phyloP scores from a whole-genome alignment of 2,113 vertebrate genomes.

The Poeciliopsis occidentalis region DNA sequence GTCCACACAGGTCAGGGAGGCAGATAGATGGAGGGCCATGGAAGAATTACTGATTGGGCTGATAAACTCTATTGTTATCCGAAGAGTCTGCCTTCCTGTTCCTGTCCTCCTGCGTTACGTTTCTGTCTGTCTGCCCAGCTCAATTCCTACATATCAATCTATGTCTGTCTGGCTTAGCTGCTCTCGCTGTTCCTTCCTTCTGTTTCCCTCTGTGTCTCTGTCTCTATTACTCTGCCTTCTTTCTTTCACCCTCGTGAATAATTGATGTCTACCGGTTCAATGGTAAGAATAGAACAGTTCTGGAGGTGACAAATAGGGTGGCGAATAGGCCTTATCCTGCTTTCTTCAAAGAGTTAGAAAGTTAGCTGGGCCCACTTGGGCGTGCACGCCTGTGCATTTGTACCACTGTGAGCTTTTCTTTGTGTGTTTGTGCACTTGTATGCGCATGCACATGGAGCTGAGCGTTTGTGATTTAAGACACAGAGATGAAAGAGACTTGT shows the following conservation, averaged over 20 bases:
- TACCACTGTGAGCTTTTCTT: constrained; percentile 30
- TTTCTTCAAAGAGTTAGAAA: constrained; percentile 75
- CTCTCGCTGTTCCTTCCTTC: constrained; percentile 35
- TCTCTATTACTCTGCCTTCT: constrained; percentile 65
- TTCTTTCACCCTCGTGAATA: constrained; percentile 76
- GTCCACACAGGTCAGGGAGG: constrained; percentile 61
- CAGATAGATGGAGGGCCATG: constrained; percentile 61
- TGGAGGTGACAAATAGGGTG: constrained; percentile 79
- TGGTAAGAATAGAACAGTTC: constrained; percentile 81
- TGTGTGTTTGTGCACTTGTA: constrained; percentile 38
- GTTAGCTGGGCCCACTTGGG: constrained; percentile 45
- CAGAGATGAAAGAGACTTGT: constrained; percentile 77
- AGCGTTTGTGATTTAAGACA: constrained; percentile 70
- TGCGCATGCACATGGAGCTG: constrained; percentile 26
- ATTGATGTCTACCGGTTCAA: constrained; percentile 79
- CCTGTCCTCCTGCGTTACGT: constrained; percentile 43
- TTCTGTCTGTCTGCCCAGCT: constrained; percentile 45
- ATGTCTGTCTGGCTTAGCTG: constrained; percentile 55
- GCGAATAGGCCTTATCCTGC: constrained; percentile 64
- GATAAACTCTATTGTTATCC: constrained; percentile 75
- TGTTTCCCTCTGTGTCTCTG: constrained; percentile 60
- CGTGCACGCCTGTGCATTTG: constrained; percentile 32
- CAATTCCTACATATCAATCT: constrained; percentile 56
- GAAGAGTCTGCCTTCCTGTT: constrained; percentile 45
- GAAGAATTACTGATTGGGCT: constrained; percentile 71